Percentiles rank a stretch among this genome's conserved stretches.
phyloP scores from a whole-genome alignment of 92 coral and sea anemone species.

The Phenganax stokvisi region DNA sequence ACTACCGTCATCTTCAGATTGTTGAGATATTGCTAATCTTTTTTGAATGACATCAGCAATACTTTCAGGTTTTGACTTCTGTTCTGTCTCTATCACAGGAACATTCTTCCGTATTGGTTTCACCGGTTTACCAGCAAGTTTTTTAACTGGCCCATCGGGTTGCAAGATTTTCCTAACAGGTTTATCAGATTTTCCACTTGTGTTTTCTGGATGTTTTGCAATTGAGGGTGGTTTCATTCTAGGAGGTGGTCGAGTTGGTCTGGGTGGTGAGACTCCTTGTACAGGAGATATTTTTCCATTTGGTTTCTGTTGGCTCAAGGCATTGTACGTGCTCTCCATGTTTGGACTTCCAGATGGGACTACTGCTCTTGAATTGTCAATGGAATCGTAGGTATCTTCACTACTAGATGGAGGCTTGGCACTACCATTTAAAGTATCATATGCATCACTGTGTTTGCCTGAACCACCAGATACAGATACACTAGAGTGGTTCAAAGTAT shows the following conservation, averaged over 20 bases:
- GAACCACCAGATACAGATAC: constrained; percentile 35
- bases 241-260: constrained; percentile 13
- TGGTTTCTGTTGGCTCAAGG: constrained; percentile 32
- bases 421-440: constrained; percentile 38
- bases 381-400: constrained; percentile 43
- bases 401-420: neutral
- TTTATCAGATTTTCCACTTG: constrained; percentile 7
- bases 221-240: constrained; percentile 34
- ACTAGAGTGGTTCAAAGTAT: constrained; percentile 37
- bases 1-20: constrained; percentile 14
- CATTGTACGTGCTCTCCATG: constrained; percentile 21
- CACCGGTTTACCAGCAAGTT: constrained; percentile 4
- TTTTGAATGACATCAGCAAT: neutral
- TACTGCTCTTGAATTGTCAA: constrained; percentile 2
- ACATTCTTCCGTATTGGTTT: constrained; percentile 19
- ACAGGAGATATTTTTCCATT: constrained; percentile 18
- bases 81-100: neutral
- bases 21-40: neutral
- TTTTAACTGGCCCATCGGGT: neutral
- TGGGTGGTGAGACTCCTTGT: constrained; percentile 8
- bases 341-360: constrained; percentile 7
- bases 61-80: neutral
- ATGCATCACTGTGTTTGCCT: constrained; percentile 14
- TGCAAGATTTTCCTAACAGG: neutral
- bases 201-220: constrained; percentile 18